These are phyloP conservation scores for Perccottus glenii DNA, from an alignment of 2,113 vertebrate genomes.

Conservation along the genomic window DNA sequence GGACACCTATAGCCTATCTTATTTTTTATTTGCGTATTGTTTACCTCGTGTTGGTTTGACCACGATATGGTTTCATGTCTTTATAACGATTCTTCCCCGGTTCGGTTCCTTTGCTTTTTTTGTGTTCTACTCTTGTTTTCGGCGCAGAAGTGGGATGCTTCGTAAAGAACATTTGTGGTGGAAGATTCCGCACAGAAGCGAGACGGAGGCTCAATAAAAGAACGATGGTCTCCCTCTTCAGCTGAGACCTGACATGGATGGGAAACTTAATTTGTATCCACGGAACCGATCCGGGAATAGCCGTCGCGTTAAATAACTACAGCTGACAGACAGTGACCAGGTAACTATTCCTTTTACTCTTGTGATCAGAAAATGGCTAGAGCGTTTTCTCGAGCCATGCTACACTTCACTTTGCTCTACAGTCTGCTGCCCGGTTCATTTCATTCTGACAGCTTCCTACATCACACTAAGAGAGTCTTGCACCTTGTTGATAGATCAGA, in stretches of 20 bases:
- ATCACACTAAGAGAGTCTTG: background rate
- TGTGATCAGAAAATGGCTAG: conserved; percentile 2
- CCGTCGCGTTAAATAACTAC: conserved; percentile 79
- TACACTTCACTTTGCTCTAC: conserved; percentile 21
- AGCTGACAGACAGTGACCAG: conserved; percentile 83
- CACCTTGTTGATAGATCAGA: background rate
- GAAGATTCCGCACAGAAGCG: conserved; percentile 66
- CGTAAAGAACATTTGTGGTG: conserved; percentile 67
- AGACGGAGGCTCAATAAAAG: conserved; percentile 59
- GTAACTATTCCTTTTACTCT: conserved; percentile 54
- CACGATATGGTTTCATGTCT: conserved; percentile 60
- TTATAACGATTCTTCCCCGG: conserved; percentile 19
- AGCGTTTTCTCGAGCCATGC: conserved; percentile 34
- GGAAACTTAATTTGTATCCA: conserved; percentile 82
- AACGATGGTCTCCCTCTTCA: conserved; percentile 70
- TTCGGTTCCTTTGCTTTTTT: conserved; percentile 23
- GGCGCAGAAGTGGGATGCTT: conserved; percentile 68
- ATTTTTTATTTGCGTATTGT: conserved; percentile 22
- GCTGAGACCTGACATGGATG: conserved; percentile 83
- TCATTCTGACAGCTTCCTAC: background rate
- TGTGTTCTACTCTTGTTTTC: conserved; percentile 23
- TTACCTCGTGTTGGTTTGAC: conserved; percentile 47
- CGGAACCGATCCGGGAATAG: conserved; percentile 78
- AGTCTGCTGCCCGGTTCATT: conserved; percentile 10
- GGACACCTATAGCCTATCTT: conserved; percentile 52